Conservation (phyloP, 1,140 invertebrate genomes). For the Oscheius sp. region DNA sequence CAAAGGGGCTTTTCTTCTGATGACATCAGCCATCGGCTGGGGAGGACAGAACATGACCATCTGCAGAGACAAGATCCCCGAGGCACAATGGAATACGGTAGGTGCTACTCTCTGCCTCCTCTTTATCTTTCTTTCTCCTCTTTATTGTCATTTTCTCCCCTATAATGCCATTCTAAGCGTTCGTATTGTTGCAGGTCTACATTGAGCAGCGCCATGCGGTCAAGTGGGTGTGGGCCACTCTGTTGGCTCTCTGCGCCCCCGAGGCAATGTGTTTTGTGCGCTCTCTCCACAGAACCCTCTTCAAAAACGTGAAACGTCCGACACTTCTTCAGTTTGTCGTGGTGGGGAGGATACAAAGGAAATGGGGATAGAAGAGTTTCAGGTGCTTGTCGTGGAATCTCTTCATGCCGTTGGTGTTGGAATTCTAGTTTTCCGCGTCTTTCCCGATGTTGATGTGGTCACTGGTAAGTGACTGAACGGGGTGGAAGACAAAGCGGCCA, state of each 20-base stretch:
- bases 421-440: slow-evolving; percentile 52
- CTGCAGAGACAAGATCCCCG: slow-evolving; percentile 32
- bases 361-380: background rate
- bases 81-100: slow-evolving; percentile 3
- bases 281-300: slow-evolving; percentile 55
- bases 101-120: background rate
- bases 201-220: slow-evolving; percentile 49
- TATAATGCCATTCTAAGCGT: too few species aligned
- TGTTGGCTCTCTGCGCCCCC: slow-evolving; percentile 49
- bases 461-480: too few species aligned
- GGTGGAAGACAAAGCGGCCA: too few species aligned
- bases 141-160: too few species aligned
- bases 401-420: slow-evolving; percentile 56
- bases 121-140: too few species aligned
- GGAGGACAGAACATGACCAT: slow-evolving; percentile 55
- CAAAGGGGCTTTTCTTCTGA: slow-evolving; percentile 52
- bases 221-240: slow-evolving; percentile 58
- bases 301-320: slow-evolving; percentile 54
- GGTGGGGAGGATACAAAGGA: slow-evolving; percentile 17
- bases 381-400: slow-evolving; percentile 52
- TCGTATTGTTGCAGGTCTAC: slow-evolving; percentile 28
- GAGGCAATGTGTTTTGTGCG: slow-evolving; percentile 51
- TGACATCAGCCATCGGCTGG: slow-evolving; percentile 55
- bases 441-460: slow-evolving; percentile 51
- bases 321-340: slow-evolving; percentile 52